Evolutionary conservation across 2,797 vertebrate species (phyloP).

Genomic region (Falco cherrug): DNA sequence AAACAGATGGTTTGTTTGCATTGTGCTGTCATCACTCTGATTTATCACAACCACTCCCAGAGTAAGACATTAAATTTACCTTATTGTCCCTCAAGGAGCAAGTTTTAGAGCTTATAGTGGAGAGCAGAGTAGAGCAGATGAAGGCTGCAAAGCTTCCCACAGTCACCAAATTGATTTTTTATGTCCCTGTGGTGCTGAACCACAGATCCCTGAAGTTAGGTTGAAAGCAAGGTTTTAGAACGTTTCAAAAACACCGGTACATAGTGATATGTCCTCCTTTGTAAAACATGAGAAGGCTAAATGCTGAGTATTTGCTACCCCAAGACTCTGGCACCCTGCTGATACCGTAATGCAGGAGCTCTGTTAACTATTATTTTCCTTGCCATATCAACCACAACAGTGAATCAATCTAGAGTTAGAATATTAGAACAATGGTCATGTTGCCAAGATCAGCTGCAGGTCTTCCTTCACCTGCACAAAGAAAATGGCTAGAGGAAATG

Average conservation of each 20-base stretch:
- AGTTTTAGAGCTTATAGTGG: neutral
- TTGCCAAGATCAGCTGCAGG: neutral
- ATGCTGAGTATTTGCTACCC: neutral
- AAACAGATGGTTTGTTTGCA: neutral
- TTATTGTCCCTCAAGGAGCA: neutral
- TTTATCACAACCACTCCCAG: neutral
- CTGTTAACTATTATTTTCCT: neutral
- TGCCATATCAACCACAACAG: neutral
- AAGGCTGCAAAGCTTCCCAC: neutral
- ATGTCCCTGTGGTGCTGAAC: neutral
- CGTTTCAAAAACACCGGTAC: neutral
- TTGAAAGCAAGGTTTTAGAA: neutral
- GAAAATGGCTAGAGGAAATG: neutral
- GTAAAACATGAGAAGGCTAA: neutral
- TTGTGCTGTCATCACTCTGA: neutral
- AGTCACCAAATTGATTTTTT: neutral
- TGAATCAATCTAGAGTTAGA: neutral
- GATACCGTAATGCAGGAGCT: neutral
- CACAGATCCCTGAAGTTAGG: neutral
- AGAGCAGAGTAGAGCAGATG: neutral
- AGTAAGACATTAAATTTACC: neutral
- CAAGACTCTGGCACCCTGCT: neutral
- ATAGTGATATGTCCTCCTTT: neutral
- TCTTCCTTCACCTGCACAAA: neutral
- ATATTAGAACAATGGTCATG: neutral